Conservation (phyloP, 23 tunicate species). For the Trididemnum nubilum region DNA sequence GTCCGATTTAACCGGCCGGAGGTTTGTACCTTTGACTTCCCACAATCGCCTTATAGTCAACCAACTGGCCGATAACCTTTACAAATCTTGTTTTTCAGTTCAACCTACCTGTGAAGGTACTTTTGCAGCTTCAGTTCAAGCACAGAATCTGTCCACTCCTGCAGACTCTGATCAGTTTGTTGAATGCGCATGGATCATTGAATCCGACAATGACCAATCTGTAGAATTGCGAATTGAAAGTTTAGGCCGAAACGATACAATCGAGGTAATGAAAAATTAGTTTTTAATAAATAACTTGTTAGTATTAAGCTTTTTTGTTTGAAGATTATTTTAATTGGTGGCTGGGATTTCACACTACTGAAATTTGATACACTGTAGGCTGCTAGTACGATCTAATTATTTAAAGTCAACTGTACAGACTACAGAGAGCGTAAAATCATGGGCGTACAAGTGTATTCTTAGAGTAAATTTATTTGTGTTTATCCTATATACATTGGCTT, state of each 20-base stretch:
- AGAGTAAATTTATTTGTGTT: no score
- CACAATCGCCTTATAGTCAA: background rate
- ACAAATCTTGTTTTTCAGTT: background rate
- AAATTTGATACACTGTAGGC: no score
- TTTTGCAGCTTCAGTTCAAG: background rate
- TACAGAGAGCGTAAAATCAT: no score
- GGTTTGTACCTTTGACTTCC: background rate
- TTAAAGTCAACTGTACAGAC: no score
- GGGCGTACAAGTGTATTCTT: no score
- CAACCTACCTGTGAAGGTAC: background rate
- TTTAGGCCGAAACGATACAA: background rate
- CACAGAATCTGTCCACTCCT: background rate
- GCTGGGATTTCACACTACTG: no score
- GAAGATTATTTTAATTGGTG: no score
- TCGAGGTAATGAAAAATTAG: background rate
- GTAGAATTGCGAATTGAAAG: background rate
- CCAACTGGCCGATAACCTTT: background rate
- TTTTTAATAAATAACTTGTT: no score
- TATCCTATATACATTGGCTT: no score
- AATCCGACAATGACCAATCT: background rate
- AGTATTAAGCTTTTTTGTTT: no score
- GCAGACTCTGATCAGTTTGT: background rate
- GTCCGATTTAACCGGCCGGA: background rate
- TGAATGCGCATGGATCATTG: background rate
- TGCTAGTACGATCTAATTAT: no score